Base-by-base conservation (phyloP, 1,140 invertebrate species). In the Heliconius melpomene region DNA sequence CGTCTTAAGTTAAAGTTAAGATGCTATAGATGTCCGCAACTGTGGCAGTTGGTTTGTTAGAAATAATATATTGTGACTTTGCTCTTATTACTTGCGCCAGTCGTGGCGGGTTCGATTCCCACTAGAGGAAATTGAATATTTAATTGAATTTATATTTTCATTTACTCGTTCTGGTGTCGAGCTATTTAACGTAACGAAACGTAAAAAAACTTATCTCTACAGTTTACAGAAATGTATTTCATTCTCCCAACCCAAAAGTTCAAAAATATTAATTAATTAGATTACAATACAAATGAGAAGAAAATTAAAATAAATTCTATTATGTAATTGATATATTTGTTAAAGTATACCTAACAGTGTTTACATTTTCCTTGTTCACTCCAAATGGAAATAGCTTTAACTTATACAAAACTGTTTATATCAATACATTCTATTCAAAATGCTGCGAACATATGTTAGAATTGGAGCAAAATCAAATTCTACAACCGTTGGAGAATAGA, bases 391-490 rank as follows among this genome's bases (percentile, higher is more conserved):
- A 66, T 66, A 29, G 60, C 23, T 66, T 13, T 16, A 66, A 66
- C 11, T 18, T 29, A 66, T 16, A 26, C 13, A 66, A 66, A 52
- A 29, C 26, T 66, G 26, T 66, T 66, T 66, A 29, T 66, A 66
- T 66, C 60, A 29, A 66, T 66, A 66, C 23, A 66, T 66, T 66
- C 60, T 66, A 29, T 66, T 66, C 60, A 66, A 66, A 66, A 66
- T 66, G 60, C 60, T 29, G 60, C 11, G 26, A 66, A 66, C 60
- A 66, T 16, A 29, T 26, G 60, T 29, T 13, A 66, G 60, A 66
- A n/a, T 66, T 38, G 3, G 40, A 36, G 32, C 32, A 75, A 75
- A 75, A 57, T 52, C 74, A 60, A 60, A 75, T 54, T 57, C 32
- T 38, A 75, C 23, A 36, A 20, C 54, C 11, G 54, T 75, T 16